Conservation (phyloP, 2,113 vertebrate species). For the Cebus imitator region DNA sequence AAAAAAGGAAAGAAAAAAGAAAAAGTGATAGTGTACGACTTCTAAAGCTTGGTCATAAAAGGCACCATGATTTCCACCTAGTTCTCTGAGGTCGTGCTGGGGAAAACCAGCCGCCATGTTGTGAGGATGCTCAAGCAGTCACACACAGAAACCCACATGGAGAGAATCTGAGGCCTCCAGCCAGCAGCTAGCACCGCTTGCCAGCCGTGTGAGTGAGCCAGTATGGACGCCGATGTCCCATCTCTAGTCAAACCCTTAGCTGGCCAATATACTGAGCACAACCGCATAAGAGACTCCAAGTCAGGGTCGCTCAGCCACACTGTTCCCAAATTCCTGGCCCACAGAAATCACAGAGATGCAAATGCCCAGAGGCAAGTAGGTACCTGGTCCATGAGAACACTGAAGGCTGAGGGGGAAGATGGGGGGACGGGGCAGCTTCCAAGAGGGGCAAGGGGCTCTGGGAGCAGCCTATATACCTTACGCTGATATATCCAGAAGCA, state of each 20-base stretch:
- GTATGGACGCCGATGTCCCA: background rate
- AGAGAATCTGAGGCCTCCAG: background rate
- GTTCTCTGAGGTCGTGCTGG: background rate
- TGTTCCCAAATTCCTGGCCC: background rate
- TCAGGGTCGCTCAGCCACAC: background rate
- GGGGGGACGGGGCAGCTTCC: background rate
- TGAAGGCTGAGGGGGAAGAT: rapidly evolving
- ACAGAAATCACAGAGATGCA: background rate
- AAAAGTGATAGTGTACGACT: too few relatives aligned
- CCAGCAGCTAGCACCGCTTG: background rate
- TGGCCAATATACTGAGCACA: background rate
- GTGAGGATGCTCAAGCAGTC: background rate
- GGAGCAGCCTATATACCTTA: rapidly evolving
- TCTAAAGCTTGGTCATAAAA: background rate
- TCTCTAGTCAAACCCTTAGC: background rate
- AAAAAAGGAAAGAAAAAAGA: too few relatives aligned
- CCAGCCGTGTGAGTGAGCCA: background rate
- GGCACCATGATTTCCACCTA: background rate
- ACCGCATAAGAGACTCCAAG: background rate
- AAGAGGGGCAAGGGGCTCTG: too few relatives aligned
- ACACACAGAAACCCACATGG: rapidly evolving
- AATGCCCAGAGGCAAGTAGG: background rate
- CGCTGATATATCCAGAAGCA: background rate
- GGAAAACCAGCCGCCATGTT: background rate
- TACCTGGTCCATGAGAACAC: background rate